Evolutionary conservation across 2,113 vertebrate genomes (phyloP).

Genomic region (Indicator maculatus): DNA sequence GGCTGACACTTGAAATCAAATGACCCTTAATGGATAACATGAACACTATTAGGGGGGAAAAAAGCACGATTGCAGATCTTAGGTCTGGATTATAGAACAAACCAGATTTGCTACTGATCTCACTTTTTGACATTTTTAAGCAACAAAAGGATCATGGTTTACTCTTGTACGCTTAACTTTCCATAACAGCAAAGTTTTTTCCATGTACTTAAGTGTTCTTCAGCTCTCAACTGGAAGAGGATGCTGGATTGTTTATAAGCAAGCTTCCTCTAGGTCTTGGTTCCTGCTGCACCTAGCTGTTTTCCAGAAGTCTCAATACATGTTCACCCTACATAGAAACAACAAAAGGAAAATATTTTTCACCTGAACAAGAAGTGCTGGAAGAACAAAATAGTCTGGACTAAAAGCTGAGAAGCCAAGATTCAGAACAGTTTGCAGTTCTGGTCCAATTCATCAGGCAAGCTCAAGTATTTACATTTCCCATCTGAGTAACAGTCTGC

Average conservation of each 20-base stretch:
- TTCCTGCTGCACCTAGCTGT: constrained; percentile 38
- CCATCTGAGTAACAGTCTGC: constrained; percentile 46
- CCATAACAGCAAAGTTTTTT: constrained; percentile 11
- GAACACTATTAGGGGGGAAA: not conserved
- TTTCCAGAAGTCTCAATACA: constrained; percentile 34
- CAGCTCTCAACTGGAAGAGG: constrained; percentile 56
- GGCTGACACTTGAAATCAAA: constrained; percentile 65
- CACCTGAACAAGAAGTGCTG: constrained; percentile 44
- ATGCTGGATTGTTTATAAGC: constrained; percentile 47
- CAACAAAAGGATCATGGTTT: constrained; percentile 53
- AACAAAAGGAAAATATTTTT: constrained; percentile 61
- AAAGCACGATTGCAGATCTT: not conserved
- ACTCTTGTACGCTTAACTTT: constrained; percentile 50
- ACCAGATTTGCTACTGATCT: constrained; percentile 57
- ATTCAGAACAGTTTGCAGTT: constrained; percentile 34
- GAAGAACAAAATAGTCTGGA: constrained; percentile 33
- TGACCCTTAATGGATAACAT: constrained; percentile 60
- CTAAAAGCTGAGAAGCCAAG: constrained; percentile 1
- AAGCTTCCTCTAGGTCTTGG: constrained; percentile 31
- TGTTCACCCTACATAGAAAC: not conserved
- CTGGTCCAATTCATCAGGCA: constrained; percentile 31
- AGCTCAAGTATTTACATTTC: constrained; percentile 54
- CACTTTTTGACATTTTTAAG: constrained; percentile 63
- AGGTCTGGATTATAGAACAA: constrained; percentile 49
- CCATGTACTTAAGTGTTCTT: constrained; percentile 6